phyloP scores from a whole-genome alignment of 2,113 vertebrate species.

The Ceuthmochares aereus region DNA sequence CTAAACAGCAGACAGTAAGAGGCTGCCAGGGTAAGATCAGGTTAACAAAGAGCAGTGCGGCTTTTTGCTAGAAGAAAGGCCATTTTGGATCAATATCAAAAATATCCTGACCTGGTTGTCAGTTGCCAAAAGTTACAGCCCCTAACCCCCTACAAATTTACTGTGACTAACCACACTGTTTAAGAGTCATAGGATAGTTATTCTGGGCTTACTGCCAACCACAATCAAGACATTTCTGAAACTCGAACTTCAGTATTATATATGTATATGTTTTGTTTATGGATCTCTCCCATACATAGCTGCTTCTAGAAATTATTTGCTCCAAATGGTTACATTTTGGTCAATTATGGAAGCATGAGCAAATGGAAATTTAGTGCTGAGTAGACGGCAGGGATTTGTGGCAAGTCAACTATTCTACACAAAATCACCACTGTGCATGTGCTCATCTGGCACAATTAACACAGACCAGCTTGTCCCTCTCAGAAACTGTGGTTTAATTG shows the following conservation, averaged over 20 bases:
- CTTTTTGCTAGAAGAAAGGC: neutral
- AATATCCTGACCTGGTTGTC: neutral
- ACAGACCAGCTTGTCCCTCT: neutral
- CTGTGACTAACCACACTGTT: neutral
- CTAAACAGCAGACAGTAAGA: accelerated
- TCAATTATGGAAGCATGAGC: neutral
- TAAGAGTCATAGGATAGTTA: neutral
- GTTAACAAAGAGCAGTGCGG: neutral
- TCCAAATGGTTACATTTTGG: neutral
- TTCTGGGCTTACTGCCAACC: constrained; percentile 12
- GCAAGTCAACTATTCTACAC: neutral
- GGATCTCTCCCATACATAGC: neutral
- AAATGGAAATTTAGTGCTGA: neutral
- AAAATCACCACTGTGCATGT: neutral
- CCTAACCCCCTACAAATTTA: neutral
- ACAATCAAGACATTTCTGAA: constrained; percentile 5
- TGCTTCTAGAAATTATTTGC: neutral
- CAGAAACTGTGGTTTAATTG: neutral
- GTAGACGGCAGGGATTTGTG: neutral
- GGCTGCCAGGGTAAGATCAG: neutral
- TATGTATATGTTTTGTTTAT: neutral
- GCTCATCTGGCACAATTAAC: neutral
- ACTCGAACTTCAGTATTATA: neutral
- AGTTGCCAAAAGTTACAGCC: neutral
- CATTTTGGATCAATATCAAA: neutral